Evolutionary conservation across 1,140 invertebrate genomes (phyloP).

Genomic region (Paralvinella palmiformis): DNA sequence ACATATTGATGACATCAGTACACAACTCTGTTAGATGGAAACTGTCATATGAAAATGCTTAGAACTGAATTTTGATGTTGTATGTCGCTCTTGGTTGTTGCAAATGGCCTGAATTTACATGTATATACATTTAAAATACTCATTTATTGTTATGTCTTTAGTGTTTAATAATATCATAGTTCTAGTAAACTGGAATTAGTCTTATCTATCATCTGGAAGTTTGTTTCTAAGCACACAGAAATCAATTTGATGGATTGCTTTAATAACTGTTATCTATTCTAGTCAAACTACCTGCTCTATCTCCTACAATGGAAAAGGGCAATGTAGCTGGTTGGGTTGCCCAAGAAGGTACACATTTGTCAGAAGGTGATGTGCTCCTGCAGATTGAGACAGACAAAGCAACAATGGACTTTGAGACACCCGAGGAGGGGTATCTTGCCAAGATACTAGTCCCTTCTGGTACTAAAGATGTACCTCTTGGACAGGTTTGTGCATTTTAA

Average conservation of each 20-base stretch:
- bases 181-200: not conserved
- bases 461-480: slow-evolving; percentile 60
- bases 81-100: too few species aligned
- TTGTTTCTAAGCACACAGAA: not conserved
- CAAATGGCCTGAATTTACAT: too few species aligned
- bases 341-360: slow-evolving; percentile 73
- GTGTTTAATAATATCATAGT: too few species aligned
- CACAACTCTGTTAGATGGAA: too few species aligned
- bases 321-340: slow-evolving; percentile 94
- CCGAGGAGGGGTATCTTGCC: slow-evolving; percentile 91
- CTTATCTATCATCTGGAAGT: not conserved
- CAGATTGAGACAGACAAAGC: slow-evolving; percentile 99
- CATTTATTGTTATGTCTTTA: too few species aligned
- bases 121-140: too few species aligned
- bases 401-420: slow-evolving; percentile 97
- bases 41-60: too few species aligned
- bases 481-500: slow-evolving; percentile 54
- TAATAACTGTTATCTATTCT: not conserved
- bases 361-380: slow-evolving; percentile 73
- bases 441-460: slow-evolving; percentile 74
- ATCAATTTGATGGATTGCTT: not conserved
- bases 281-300: slow-evolving; percentile 72
- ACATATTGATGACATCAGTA: too few species aligned
- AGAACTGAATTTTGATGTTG: too few species aligned
- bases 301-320: slow-evolving; percentile 94